Base-by-base conservation (phyloP, 2,888 invertebrate genomes). In the Meteorus cinctellus region DNA sequence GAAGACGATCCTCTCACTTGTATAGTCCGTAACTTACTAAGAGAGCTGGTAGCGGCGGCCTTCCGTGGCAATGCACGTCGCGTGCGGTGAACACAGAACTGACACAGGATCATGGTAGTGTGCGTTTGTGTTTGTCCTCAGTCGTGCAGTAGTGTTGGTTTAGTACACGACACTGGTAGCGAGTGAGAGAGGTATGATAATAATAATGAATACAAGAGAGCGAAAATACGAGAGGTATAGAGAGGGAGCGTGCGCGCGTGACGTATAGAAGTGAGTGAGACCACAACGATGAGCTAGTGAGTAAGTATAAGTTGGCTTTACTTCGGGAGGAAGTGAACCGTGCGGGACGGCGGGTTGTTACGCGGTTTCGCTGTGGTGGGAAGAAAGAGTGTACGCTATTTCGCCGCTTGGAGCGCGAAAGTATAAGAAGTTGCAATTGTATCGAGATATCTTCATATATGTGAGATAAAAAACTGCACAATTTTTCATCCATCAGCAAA, bases 21-120 rank as follows among this genome's bases (percentile, higher is more conserved):
- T 84, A 82, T 82, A 82, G 87, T 85, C 82, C 85, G 86, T 86
- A 86, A 86, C 86, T 87, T 82, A 87, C 85, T 87, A 83, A 86
- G 81, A 82, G 81, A 62, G 72, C 78, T 83, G 84, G 82, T 83
- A 83, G 82, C 84, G 75, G 81, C 82, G 79, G 79, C 82, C 82
- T 83, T 81, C 82, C 81, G 82, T 81, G 81, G 82, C 83, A 84
- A 81, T 85, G 84, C 83, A 84, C 80, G 83, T 77, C 79, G 82
- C 80, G 78, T 74, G 81, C 80, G 79, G 80, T 68, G 66, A 80
- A 71, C 55, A 19, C 55, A 19, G 5, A 55, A 55, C 8, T 6
- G 6, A 55, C 55, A 72, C 74, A 36, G 41, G 67, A 69, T 75
- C 70, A 72, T 74, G 6, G 68, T 74, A 31, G 51, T 69, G 59